Evolutionary conservation across 2,888 invertebrate species (phyloP).

Genomic region (Sinhomidia bicolor): DNA sequence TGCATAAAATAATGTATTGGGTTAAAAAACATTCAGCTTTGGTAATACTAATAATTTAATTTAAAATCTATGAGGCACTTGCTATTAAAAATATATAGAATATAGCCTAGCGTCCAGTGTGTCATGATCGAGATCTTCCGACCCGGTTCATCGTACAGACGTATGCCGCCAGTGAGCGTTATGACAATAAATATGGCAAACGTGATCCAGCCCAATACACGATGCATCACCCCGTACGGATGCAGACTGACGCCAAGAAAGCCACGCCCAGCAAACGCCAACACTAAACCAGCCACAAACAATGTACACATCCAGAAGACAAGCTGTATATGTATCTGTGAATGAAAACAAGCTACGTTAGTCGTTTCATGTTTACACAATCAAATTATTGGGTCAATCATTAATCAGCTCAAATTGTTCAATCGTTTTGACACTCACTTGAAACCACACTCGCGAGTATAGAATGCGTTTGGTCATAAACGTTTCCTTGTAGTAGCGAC

Average conservation of each 20-base stretch:
- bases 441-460: slow-evolving; percentile 16
- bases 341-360: too few relatives aligned
- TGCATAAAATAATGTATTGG: background rate
- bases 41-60: too few relatives aligned
- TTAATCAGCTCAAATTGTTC: too few relatives aligned
- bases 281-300: background rate
- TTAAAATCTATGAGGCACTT: background rate
- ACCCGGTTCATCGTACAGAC: background rate
- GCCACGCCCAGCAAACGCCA: background rate
- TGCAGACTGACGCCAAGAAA: slow-evolving; percentile 3
- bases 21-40: too few relatives aligned
- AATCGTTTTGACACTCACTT: background rate
- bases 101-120: slow-evolving; percentile 1
- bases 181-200: background rate
- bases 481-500: slow-evolving; percentile 35
- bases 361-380: background rate
- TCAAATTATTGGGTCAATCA: background rate
- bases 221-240: background rate
- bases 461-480: background rate
- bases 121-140: background rate
- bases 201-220: background rate
- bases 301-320: slow-evolving; percentile 13
- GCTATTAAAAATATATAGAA: background rate
- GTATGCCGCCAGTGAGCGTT: background rate
- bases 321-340: slow-evolving; percentile 14